A percentile compares a stretch with the other conserved stretches of the same genome.
Evolutionary conservation across 2,113 vertebrate genomes (phyloP).

Genomic region (Rhynchomys soricoides): DNA sequence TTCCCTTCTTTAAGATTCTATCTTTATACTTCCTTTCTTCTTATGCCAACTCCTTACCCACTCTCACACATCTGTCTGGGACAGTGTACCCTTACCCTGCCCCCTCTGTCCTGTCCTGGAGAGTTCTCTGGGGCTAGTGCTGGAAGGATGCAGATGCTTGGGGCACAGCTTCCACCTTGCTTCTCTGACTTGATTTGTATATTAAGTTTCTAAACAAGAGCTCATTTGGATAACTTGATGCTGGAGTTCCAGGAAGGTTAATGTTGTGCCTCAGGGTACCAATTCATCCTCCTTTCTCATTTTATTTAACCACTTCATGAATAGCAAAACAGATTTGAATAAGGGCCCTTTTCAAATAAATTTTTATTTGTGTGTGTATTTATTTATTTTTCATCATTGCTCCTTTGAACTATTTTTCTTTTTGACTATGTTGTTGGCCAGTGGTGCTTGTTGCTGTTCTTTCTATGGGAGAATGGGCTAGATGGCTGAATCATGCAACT

Average conservation of each 20-base stretch:
- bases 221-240: conserved; percentile 33
- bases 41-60: not conserved
- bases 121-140: not conserved
- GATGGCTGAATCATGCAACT: not conserved
- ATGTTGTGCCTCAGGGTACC: not conserved
- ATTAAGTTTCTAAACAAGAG: conserved; percentile 31
- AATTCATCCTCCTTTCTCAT: conserved; percentile 26
- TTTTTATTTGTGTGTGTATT: not conserved
- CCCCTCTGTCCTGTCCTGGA: not conserved
- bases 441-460: not conserved
- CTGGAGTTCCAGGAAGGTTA: not conserved
- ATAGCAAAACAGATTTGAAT: conserved; percentile 17
- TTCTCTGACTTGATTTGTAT: conserved; percentile 14
- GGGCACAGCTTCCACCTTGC: not conserved
- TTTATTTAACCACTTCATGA: conserved; percentile 59
- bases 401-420: conserved; percentile 30
- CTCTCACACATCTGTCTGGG: not conserved
- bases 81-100: not conserved
- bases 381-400: not conserved
- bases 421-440: not conserved
- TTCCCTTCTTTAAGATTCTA: not conserved
- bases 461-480: not conserved
- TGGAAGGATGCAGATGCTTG: not conserved
- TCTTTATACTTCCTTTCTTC: not conserved
- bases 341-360: conserved; percentile 17